Evolutionary conservation across 2,888 invertebrate genomes (phyloP).

Genomic region (Lissonota sp.): DNA sequence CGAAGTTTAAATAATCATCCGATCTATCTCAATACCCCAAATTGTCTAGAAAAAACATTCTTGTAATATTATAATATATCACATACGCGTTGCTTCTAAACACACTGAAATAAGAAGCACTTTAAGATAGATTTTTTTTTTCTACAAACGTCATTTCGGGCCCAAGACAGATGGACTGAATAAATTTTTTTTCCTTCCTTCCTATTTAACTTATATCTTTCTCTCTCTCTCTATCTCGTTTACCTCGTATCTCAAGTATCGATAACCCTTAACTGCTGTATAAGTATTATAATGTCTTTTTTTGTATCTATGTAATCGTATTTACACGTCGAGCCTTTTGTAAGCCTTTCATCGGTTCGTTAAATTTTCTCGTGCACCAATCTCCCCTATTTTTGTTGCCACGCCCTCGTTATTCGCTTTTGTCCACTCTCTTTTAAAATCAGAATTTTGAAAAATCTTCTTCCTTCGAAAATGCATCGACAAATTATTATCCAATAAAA

Average conservation of each 20-base stretch:
- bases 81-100: slow-evolving; percentile 84
- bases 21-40: slow-evolving; percentile 62
- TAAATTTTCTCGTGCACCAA: slow-evolving; percentile 58
- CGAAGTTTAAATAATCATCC: slow-evolving; percentile 30
- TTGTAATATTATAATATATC: slow-evolving; percentile 83
- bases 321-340: slow-evolving; percentile 77
- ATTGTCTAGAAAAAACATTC: slow-evolving; percentile 79
- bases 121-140: slow-evolving; percentile 82
- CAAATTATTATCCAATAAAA: slow-evolving; percentile 9
- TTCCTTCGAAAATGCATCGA: too few species aligned
- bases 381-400: slow-evolving; percentile 25
- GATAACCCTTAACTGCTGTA: slow-evolving; percentile 78
- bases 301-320: slow-evolving; percentile 73
- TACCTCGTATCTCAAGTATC: slow-evolving; percentile 36
- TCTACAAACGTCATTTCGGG: slow-evolving; percentile 81
- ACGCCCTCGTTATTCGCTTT: slow-evolving; percentile 57
- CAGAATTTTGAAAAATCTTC: slow-evolving; percentile 15
- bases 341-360: slow-evolving; percentile 63
- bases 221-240: slow-evolving; percentile 50
- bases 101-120: slow-evolving; percentile 84
- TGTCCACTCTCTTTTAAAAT: slow-evolving; percentile 62
- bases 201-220: slow-evolving; percentile 71
- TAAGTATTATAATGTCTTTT: slow-evolving; percentile 71
- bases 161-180: slow-evolving; percentile 80
- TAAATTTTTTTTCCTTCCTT: slow-evolving; percentile 68